Base-by-base conservation (phyloP, 2,113 vertebrate species). In the Triplophysa tibetana region DNA sequence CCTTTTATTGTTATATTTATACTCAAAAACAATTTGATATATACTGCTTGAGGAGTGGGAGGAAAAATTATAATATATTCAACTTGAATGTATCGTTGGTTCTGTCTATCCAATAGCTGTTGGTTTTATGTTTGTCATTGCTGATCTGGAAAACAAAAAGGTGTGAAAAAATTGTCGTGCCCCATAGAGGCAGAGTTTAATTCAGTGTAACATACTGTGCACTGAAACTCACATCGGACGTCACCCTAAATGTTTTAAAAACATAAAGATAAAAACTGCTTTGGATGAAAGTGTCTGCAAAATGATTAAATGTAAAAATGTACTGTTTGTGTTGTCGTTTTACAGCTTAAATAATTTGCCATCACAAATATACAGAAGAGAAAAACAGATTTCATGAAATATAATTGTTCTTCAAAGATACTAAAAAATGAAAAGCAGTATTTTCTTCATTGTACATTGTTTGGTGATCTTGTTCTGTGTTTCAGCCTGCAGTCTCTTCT, bases 401-500 rank as follows among this genome's bases (percentile, higher is more conserved):
- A 10, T 9, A 58, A 21, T 56, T 21, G 19, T 21, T 8, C 54
- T 58, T 58, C 7, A 58, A n/a, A 41, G 38, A n/a, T 23, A 0
- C 11, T 0, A 58, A 21, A 58, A n/a, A 19, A 2, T n/a, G 2
- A 21, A 58, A 58, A 58, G 19, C n/a, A 62, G 14, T 19, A 75
- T 67, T 48, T 29, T 60, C 50, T 58, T 77, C 26, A 29, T 29
- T 29, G 26, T 29, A 2, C 23, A 56, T 58, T 75, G 76, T 69
- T 62, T 38, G 13, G n/a, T 56, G 33, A 43, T 82, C 43, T 38
- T 26, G 38, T 43, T 66, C 67, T 73, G 23, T 19, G 38, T 58
- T 68, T 60, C 63, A 52, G 45, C 61, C 4, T 70, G 66, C 66
- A 26, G 63, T 45, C 50, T 60, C 52, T 48, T 64, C 54, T 58